phyloP scores from a whole-genome alignment of 2,113 vertebrate species.

The Muntiacus muntjak region DNA sequence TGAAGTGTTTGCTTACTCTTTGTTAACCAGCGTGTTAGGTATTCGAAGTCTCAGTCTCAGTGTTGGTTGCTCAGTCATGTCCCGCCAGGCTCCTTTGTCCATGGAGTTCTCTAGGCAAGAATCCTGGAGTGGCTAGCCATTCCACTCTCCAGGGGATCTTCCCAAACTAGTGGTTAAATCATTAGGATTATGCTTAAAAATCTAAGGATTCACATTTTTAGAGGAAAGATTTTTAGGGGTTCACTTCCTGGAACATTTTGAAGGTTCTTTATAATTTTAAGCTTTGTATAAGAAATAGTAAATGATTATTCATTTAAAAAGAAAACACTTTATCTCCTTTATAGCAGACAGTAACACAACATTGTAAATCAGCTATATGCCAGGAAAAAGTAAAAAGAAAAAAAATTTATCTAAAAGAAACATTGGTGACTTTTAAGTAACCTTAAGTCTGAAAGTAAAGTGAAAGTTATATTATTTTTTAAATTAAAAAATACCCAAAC shows the following conservation, averaged over 20 bases:
- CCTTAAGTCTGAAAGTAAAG: neutral
- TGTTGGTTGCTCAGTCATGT: neutral
- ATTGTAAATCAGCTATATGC: neutral
- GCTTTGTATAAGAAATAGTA: slow-evolving; percentile 19
- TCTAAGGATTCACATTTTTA: neutral
- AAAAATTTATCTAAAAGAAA: neutral
- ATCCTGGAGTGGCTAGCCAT: neutral
- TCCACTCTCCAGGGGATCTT: neutral
- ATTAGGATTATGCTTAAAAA: neutral
- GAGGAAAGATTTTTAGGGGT: slow-evolving; percentile 16
- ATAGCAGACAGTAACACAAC: neutral
- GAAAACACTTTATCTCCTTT: neutral
- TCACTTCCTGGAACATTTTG: neutral
- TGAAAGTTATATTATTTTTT: neutral
- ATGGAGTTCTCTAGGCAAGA: neutral
- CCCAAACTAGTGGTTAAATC: neutral
- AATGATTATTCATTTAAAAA: slow-evolving; percentile 2
- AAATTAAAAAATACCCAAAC: neutral
- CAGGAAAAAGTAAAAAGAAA: neutral
- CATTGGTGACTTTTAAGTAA: neutral
- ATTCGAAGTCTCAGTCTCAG: neutral
- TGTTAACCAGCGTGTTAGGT: neutral
- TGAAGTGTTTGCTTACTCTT: neutral
- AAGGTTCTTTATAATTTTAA: slow-evolving; percentile 12
- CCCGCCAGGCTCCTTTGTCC: neutral